Conservation (phyloP, 2,113 vertebrate species). For the Crotalus helleri region DNA sequence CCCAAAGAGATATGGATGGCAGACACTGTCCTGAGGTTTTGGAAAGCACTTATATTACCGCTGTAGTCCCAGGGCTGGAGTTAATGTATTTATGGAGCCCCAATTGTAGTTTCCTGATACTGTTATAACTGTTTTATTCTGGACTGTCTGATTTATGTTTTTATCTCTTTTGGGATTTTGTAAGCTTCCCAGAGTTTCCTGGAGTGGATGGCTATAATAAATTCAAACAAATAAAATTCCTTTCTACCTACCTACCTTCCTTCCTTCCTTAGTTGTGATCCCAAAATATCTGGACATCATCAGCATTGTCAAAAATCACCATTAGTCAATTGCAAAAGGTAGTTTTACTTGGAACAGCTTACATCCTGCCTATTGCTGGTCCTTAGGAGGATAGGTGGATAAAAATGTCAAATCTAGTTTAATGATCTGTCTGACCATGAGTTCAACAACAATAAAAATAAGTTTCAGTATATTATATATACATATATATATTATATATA, state of each 20-base stretch:
- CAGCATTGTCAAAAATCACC: neutral
- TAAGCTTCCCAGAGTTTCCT: neutral
- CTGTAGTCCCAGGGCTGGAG: neutral
- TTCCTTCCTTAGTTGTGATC: neutral
- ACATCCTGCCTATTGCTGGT: neutral
- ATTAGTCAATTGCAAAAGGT: neutral
- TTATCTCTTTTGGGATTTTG: neutral
- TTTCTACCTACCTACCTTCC: neutral
- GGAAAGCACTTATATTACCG: neutral
- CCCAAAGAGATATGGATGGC: neutral
- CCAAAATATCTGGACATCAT: neutral
- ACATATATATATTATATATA: neutral
- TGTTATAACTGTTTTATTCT: neutral
- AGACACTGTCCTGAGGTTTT: neutral
- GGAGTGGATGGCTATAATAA: neutral
- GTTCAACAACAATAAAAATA: neutral
- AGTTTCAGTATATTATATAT: neutral
- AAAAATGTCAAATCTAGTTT: neutral
- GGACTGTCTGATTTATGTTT: neutral
- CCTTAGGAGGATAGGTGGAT: neutral
- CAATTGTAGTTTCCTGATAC: neutral
- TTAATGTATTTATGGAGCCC: neutral
- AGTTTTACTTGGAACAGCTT: too few species aligned
- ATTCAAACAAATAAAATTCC: neutral
- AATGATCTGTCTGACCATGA: neutral